Conservation (phyloP, 2,113 vertebrate genomes). For the Lampris megalopsis region DNA sequence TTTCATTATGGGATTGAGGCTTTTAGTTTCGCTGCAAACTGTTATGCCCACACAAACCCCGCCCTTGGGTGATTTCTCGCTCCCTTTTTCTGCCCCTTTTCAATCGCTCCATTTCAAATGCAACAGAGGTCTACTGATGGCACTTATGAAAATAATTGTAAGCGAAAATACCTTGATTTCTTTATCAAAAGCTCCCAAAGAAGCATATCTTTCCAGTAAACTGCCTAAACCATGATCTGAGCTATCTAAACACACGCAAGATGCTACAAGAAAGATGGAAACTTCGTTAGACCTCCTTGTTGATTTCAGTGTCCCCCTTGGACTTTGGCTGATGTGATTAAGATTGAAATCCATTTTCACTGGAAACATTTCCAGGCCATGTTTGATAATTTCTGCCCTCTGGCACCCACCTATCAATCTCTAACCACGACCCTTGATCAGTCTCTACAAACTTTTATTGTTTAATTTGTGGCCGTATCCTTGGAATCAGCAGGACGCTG, state of each 20-base stretch:
- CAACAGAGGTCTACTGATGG: neutral
- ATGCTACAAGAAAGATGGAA: too few relatives aligned
- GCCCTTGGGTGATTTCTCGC: neutral
- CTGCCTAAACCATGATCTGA: slow-evolving; percentile 46
- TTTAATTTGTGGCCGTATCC: neutral
- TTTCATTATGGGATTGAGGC: neutral
- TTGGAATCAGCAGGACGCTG: neutral
- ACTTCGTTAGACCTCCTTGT: neutral
- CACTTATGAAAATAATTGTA: neutral
- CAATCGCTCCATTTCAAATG: too few relatives aligned
- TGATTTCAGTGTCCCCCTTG: neutral
- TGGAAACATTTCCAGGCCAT: neutral
- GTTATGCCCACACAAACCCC: neutral
- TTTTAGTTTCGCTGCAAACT: slow-evolving; percentile 18
- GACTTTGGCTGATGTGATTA: neutral
- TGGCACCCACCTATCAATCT: neutral
- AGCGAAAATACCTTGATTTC: slow-evolving; percentile 4
- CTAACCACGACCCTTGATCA: neutral
- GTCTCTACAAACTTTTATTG: neutral
- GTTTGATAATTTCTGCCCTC: neutral
- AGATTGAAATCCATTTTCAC: neutral
- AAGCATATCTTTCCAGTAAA: slow-evolving; percentile 40
- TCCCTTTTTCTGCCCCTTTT: neutral
- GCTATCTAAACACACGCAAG: neutral
- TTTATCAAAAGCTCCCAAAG: slow-evolving; percentile 28